Evolutionary conservation across 2,113 vertebrate species (phyloP), one percentile per base, ranked within the genome.

Genomic region (Barbus barbus): DNA sequence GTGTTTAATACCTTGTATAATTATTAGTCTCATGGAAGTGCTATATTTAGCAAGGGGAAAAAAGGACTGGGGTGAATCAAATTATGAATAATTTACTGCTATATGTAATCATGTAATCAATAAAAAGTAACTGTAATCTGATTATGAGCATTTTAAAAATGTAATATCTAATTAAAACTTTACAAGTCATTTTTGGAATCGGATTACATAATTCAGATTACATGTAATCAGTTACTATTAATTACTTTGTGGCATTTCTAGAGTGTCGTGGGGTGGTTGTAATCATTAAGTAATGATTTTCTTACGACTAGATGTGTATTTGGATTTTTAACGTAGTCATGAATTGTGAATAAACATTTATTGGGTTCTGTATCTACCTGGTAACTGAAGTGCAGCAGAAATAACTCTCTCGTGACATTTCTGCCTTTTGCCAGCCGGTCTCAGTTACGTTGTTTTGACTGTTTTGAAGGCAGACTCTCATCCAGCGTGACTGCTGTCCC

Each of bases 361-460:
- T 28, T 53, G 4, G 20, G n/a, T n/a, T 77, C 28, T 77, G 31
- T 14, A 78, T n/a, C 75, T 36, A 58, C 22, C 9, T 33, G 11
- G 12, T 31, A n/a, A 36, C 48, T 58, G 20, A 77, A 58, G 18
- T 58, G 18, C 51, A 24, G 20, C 75, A 58, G 22, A 38, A 38
- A 58, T 22, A 78, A 38, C 31, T 58, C 2, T 56, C 31, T 56
- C 1, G 3, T 77, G 75, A 58, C 31, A 58, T 77, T 58, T 56
- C 20, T 58, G 31, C 20, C 11, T 22, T 58, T 24, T 58, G 75
- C 51, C 22, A 36, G 51, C 51, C 38, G 75, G 75, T 36, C 11
- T 58, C 20, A 8, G 51, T 78, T 58, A 58, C 31, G 28, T 36
- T 77, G 74, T 77, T 77, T 77, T 77, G 74, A 77, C 51, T 58